phyloP scores from a whole-genome alignment of 2,113 vertebrate species.

The Sigmodon hispidus region DNA sequence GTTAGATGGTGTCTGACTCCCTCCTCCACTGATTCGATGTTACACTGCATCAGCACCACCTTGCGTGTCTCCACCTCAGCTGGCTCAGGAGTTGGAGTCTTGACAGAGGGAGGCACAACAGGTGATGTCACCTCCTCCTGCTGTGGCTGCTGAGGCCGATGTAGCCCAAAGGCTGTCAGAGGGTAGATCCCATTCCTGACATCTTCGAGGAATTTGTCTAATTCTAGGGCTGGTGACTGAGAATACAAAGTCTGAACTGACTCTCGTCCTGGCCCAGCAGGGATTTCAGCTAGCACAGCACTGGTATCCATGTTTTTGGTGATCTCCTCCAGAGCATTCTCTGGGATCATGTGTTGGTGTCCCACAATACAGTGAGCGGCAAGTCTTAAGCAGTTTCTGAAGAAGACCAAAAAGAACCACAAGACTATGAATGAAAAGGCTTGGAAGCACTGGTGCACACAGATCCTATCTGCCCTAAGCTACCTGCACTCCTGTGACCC shows the following conservation, averaged over 20 bases:
- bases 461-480: conserved; percentile 98
- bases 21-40: conserved; percentile 97
- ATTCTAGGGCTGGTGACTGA: conserved; percentile 96
- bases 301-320: conserved; percentile 98
- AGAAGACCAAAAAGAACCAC: conserved; percentile 99
- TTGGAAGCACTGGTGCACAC: conserved; percentile 99
- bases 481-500: conserved; percentile 99
- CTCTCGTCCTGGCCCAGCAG: conserved; percentile 87
- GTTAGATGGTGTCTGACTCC: conserved; percentile 97
- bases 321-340: conserved; percentile 98
- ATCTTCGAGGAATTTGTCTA: conserved; percentile 99
- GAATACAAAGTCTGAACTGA: conserved; percentile 96
- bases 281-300: conserved; percentile 93
- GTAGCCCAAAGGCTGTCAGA: conserved; percentile 95
- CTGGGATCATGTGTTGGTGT: conserved; percentile 98
- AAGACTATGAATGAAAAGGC: conserved; percentile 99
- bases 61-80: conserved; percentile 97
- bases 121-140: conserved; percentile 96
- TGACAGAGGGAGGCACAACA: conserved; percentile 96
- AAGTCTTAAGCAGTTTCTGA: conserved; percentile 98
- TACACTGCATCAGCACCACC: conserved; percentile 99
- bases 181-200: conserved; percentile 99
- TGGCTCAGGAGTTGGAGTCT: conserved; percentile 96
- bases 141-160: conserved; percentile 96
- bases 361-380: conserved; percentile 97